Base-by-base conservation (phyloP, 2,113 vertebrate genomes). In the Oenanthe melanoleuca region DNA sequence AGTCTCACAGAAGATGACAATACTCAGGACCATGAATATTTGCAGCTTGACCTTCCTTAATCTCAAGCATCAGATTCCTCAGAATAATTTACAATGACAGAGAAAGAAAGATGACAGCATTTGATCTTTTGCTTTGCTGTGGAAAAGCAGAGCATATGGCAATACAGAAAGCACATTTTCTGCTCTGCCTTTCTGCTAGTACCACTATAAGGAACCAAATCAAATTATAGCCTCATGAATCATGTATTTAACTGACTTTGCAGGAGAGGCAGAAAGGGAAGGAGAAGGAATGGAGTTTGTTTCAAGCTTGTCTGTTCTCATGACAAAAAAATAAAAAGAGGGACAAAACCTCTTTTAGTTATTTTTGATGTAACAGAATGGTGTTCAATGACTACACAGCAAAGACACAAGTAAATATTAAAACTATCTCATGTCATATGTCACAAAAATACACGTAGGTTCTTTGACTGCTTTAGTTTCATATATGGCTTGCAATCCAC, bases 261-360 rank as follows among this genome's bases (percentile, higher is more conserved):
- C 18, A 33, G 19, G 12, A 4, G 6, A 59, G 49, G 20, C n/a
- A 80, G 44, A 67, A 55, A 50, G 23, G 42, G 16, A 80, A 88
- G n/a, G 19, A 69, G 31, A 75, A 77, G 8, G 28, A 89, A 72
- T 12, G 5, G 20, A 60, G 6, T 44, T 69, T 64, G 4, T 84
- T 93, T 59, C 31, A 52, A 73, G 52, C 8, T 93, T 78, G 12
- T 60, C 50, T 56, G 25, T 59, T 13, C 14, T 81, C 5, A 4
- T 59, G 31, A n/a, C 9, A 31, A 50, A 22, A 77, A 70, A 55
- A 11, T 8, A 50, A 6, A 42, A 42, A 44, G 1, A 7, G 10
- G 8, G 0, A 2, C 25, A 63, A 78, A 11, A 6, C 1, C 0
- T 10, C 8, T 64, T 31, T 67, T 47, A 42, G 4, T n/a, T 87